A percentile compares a stretch with the other conserved stretches of the same genome.
Evolutionary conservation across 2,113 vertebrate species (phyloP).

Genomic region (Acrocephalus arundinaceus): DNA sequence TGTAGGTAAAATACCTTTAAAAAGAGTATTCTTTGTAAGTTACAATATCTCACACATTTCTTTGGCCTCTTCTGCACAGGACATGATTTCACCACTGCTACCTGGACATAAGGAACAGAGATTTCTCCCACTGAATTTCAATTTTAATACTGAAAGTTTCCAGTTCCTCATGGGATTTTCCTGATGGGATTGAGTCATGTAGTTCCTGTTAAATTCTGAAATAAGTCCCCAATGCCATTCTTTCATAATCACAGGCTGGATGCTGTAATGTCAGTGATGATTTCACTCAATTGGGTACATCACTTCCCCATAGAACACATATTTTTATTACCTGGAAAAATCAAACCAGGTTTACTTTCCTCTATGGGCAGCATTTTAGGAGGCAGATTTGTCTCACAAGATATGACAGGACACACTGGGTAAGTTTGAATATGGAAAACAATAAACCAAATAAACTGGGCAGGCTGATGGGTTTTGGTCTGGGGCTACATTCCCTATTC

Average conservation of each 20-base stretch:
- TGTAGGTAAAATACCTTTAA: neutral
- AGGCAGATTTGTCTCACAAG: neutral
- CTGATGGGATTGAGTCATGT: neutral
- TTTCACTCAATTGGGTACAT: neutral
- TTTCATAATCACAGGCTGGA: neutral
- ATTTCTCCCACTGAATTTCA: neutral
- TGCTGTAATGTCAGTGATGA: neutral
- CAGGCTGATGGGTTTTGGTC: neutral
- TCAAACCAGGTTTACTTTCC: neutral
- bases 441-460: neutral
- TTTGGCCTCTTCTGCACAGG: neutral
- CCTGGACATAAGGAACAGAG: neutral
- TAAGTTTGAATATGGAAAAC: neutral
- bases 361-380: neutral
- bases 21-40: neutral
- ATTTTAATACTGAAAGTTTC: neutral
- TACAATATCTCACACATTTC: neutral
- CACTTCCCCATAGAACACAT: neutral
- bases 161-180: neutral
- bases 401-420: neutral
- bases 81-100: neutral
- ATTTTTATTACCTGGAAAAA: neutral
- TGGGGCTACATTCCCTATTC: fast-evolving
- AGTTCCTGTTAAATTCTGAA: neutral
- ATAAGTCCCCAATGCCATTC: neutral